Evolutionary conservation across 2,888 invertebrate genomes (phyloP).

Genomic region (Brenthis ino): DNA sequence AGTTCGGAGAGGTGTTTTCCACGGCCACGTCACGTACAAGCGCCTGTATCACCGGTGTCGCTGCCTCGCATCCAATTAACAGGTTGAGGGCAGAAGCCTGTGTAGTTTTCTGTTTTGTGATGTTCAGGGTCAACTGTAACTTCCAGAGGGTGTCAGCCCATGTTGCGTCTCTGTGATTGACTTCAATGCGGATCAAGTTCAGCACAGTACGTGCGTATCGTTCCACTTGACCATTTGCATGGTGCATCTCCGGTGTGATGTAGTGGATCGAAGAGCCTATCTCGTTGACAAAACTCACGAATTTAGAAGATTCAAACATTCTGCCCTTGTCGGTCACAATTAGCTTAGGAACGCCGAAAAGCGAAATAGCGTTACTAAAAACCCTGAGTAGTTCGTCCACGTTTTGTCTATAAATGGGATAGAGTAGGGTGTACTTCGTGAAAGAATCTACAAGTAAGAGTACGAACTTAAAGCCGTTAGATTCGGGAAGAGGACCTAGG

Average conservation of each 20-base stretch:
- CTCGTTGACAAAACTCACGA: slow-evolving; percentile 5
- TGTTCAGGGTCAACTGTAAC: slow-evolving; percentile 33
- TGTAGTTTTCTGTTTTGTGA: slow-evolving; percentile 33
- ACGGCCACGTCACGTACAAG: slow-evolving; percentile 36
- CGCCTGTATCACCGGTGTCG: slow-evolving; percentile 33
- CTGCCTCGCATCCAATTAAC: slow-evolving; percentile 29
- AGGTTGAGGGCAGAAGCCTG: slow-evolving; percentile 34
- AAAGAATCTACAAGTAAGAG: slow-evolving; percentile 33
- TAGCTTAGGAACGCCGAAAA: slow-evolving; percentile 28
- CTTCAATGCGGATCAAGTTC: slow-evolving; percentile 29
- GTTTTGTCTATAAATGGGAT: slow-evolving; percentile 29
- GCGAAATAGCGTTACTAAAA: slow-evolving; percentile 19
- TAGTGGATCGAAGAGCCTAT: slow-evolving; percentile 29
- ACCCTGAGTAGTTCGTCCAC: slow-evolving; percentile 21
- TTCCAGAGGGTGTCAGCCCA: slow-evolving; percentile 36
- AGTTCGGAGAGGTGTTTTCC: slow-evolving; percentile 15
- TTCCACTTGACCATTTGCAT: slow-evolving; percentile 39
- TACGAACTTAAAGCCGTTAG: slow-evolving; percentile 33
- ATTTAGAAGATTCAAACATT: slow-evolving; percentile 11
- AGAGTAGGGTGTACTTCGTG: slow-evolving; percentile 28
- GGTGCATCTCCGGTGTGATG: slow-evolving; percentile 41
- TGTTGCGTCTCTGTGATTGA: slow-evolving; percentile 3
- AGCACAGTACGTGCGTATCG: slow-evolving; percentile 36
- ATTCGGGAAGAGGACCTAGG: slow-evolving; percentile 32
- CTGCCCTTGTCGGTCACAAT: slow-evolving; percentile 25